Base-by-base conservation (phyloP, 2,113 vertebrate genomes). In the Mus spicilegus region DNA sequence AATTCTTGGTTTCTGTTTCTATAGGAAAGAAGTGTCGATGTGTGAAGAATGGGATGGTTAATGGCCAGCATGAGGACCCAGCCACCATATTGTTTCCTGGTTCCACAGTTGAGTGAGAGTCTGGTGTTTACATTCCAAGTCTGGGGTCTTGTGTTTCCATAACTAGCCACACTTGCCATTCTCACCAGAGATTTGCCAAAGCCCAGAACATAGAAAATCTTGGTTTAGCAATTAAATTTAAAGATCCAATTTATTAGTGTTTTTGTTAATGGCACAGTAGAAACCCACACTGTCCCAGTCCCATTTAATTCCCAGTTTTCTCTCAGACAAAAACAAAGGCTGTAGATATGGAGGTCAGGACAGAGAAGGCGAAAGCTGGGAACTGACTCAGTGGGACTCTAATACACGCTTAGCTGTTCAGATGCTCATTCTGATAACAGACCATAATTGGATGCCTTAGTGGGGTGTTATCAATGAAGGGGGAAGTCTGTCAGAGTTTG, bases 191-290 rank as follows among this genome's bases (percentile, higher is more conserved):
- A 17, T 11, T 91, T 84, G 91, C 89, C 58, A 67, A 82, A 81
- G n/a, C 24, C 42, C 69, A 58, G 1, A 36, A 4, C 16, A 22
- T 65, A 78, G 58, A 51, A 77, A 19, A 36, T 78, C 54, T 88
- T 78, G 42, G 26, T 26, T 86, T 69, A 80, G 36, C 28, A 92
- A 65, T 87, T 92, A 86, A 56, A 81, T 56, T 26, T 90, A 91
- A 88, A 33, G 56, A 46, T 84, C 24, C 6, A 42, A 61, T 65
- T 87, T 85, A 22, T 19, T 69, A 33, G 89, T 36, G 70, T 56
- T 28, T 93, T 91, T 76, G 33, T 77, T 77, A 70, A 77, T 24
- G 24, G 70, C 33, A 56, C 16, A 46, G 30, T 72, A 49, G 63
- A 39, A 78, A 61, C 49, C 80, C 3, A 58, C 3, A 78, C 10